phyloP scores from a whole-genome alignment of 2,113 vertebrate genomes.

The Oncorhynchus gorbuscha region DNA sequence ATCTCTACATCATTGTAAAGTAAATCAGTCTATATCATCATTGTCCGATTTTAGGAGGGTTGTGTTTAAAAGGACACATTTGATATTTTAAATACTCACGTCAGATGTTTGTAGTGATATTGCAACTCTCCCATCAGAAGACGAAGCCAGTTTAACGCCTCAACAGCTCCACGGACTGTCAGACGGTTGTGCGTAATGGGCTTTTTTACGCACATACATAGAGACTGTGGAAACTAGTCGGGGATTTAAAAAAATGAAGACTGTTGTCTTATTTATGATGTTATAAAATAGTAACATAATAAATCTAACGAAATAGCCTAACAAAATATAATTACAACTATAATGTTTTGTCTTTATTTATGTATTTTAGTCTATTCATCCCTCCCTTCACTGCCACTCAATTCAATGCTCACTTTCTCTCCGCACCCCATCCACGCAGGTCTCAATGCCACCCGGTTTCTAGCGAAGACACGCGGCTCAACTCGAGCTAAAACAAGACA shows the following conservation, averaged over 20 bases:
- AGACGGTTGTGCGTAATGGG: slow-evolving; percentile 32
- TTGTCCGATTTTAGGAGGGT: neutral
- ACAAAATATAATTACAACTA: neutral
- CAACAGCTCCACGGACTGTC: neutral
- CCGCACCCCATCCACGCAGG: slow-evolving; percentile 37
- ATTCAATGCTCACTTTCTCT: neutral
- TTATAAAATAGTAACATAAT: neutral
- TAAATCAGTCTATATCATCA: neutral
- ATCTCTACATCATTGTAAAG: neutral
- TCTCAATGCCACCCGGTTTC: slow-evolving; percentile 79
- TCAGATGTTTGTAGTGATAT: neutral
- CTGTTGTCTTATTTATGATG: neutral
- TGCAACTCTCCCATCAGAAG: no score
- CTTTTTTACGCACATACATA: slow-evolving; percentile 38
- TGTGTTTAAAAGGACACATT: neutral
- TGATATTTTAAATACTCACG: neutral
- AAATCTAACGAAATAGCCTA: neutral
- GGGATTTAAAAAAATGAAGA: neutral
- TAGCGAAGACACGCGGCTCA: slow-evolving; percentile 53
- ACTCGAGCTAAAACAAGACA: slow-evolving; percentile 74
- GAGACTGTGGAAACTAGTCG: neutral
- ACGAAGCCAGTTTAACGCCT: neutral
- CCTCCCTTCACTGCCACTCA: neutral
- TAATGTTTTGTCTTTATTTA: neutral
- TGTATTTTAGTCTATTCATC: neutral